Conservation (phyloP, 2,888 invertebrate genomes). For the Cephus sareptanus region DNA sequence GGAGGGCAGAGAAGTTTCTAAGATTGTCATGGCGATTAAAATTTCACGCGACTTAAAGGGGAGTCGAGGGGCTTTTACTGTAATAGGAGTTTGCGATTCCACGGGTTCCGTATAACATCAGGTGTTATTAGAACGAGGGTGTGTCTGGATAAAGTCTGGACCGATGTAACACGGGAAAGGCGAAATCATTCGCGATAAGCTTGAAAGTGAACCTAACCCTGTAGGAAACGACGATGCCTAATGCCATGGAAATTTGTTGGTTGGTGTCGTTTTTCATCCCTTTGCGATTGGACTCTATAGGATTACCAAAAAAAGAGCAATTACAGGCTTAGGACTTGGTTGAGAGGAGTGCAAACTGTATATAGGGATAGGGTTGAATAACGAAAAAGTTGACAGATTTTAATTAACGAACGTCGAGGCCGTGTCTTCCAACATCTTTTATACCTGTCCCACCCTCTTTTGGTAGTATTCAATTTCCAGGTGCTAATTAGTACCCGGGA, state of each 20-base stretch:
- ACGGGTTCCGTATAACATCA: slow-evolving; percentile 18
- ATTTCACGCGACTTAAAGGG: slow-evolving; percentile 29
- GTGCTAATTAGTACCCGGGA: neutral
- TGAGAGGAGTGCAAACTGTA: neutral
- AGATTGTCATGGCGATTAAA: slow-evolving; percentile 35
- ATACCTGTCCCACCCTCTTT: slow-evolving; percentile 1
- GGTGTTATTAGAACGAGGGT: slow-evolving; percentile 31
- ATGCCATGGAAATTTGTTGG: slow-evolving; percentile 8
- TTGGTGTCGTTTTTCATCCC: neutral
- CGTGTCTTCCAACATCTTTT: neutral
- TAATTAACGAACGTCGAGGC: slow-evolving; percentile 16
- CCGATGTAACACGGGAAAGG: neutral
- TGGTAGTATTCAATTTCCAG: neutral
- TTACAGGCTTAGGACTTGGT: neutral
- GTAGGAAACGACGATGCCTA: neutral
- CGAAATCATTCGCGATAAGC: neutral
- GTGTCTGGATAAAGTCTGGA: slow-evolving; percentile 25
- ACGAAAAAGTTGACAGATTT: slow-evolving; percentile 18
- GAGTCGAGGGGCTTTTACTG: slow-evolving; percentile 23
- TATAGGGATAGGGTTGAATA: neutral
- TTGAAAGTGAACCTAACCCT: neutral
- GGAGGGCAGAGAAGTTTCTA: slow-evolving; percentile 13
- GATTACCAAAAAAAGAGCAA: neutral
- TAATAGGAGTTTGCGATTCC: slow-evolving; percentile 31
- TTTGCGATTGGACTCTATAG: neutral